These are phyloP conservation scores for Uria lomvia DNA, from an alignment of 2,113 vertebrate genomes.

Conservation along the genomic window DNA sequence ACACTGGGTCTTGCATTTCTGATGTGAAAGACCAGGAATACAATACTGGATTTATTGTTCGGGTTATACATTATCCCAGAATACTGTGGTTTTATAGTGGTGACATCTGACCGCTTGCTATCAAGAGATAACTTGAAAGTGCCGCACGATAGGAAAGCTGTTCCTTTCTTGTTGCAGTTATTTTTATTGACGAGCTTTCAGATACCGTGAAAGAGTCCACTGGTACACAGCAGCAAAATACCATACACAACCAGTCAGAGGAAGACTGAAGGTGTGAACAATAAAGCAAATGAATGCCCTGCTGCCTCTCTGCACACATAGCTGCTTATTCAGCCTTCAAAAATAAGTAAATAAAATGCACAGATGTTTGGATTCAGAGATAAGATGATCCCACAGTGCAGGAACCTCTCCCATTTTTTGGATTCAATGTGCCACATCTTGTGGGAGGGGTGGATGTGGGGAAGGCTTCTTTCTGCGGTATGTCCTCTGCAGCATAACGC, in stretches of 20 bases:
- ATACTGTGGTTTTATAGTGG: slow-evolving; percentile 36
- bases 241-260: not conserved
- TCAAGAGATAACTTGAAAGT: slow-evolving; percentile 52
- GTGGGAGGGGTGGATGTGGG: not conserved
- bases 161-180: slow-evolving; percentile 54
- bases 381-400: not conserved
- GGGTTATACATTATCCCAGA: slow-evolving; percentile 50
- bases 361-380: not conserved
- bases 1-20: slow-evolving; percentile 1
- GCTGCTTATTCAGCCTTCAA: not conserved
- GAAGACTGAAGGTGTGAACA: not conserved
- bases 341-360: not conserved
- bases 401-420: not conserved
- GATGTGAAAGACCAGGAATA: slow-evolving; percentile 45
- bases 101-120: slow-evolving; percentile 23
- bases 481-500: not conserved
- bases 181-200: slow-evolving; percentile 63
- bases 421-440: not conserved
- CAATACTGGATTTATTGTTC: slow-evolving; percentile 31
- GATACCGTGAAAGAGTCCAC: not conserved
- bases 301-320: not conserved
- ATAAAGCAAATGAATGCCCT: not conserved
- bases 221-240: not conserved
- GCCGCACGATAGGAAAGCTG: not conserved
- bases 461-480: not conserved